These are phyloP conservation scores for Sebastes taczanowskii DNA, from an alignment of 2,797 vertebrate genomes.

Conservation along the genomic window DNA sequence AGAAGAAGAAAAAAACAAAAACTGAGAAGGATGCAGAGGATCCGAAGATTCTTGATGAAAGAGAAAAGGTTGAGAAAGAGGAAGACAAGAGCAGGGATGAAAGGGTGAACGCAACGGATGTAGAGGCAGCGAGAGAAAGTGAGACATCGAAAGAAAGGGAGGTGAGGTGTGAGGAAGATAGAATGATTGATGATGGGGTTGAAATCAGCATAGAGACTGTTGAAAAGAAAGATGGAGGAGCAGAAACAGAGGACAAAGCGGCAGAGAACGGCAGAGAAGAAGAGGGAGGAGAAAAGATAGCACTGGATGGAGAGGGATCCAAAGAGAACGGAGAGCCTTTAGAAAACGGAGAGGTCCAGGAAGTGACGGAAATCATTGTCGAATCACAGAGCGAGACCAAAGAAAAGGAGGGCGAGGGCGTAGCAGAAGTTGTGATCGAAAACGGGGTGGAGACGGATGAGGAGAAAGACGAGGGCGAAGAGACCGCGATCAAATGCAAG, in stretches of 20 bases:
- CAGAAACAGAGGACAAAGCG: conserved; percentile 29
- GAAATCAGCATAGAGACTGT: conserved; percentile 41
- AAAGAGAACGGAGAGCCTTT: conserved; percentile 26
- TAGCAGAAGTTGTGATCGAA: conserved; percentile 48
- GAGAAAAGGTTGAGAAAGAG: conserved; percentile 48
- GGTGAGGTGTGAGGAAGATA: conserved; percentile 33
- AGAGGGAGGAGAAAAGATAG: conserved; percentile 7
- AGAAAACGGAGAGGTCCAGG: conserved; percentile 25
- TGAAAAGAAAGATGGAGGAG: conserved; percentile 41
- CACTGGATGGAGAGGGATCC: conserved; percentile 19
- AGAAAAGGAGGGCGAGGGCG: conserved; percentile 28
- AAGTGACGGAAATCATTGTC: conserved; percentile 40
- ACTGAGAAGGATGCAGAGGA: conserved; percentile 71
- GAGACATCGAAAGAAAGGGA: conserved; percentile 25
- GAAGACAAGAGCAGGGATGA: conserved; percentile 35
- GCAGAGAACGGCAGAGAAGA: conserved; percentile 19
- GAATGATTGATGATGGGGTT: conserved; percentile 43
- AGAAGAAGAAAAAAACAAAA: conserved; percentile 75
- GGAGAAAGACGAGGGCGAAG: conserved; percentile 39
- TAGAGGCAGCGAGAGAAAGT: conserved; percentile 21
- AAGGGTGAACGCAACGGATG: conserved; percentile 1
- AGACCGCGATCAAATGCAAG: conserved; percentile 8
- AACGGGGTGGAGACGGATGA: conserved; percentile 67
- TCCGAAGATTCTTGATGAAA: conserved; percentile 63
- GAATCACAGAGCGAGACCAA: conserved; percentile 55